Conservation (phyloP, 2,797 vertebrate genomes). For the Hoplostethus atlanticus region DNA sequence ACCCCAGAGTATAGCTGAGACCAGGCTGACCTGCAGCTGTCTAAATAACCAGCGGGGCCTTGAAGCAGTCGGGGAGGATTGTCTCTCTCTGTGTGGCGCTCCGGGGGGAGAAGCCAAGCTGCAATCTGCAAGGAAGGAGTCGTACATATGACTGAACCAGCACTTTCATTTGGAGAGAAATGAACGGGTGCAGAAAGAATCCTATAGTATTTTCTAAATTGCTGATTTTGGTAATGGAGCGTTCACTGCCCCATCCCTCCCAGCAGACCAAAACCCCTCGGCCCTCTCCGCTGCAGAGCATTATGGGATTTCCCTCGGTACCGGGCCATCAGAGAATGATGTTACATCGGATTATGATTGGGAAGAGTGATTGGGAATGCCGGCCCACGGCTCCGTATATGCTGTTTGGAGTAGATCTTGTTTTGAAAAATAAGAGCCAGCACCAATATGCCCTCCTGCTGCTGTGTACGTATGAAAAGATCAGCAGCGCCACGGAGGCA, state of each 20-base stretch:
- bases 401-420: slow-evolving; percentile 25
- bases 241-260: slow-evolving; percentile 26
- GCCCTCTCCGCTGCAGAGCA: slow-evolving; percentile 23
- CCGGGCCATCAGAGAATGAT: slow-evolving; percentile 27
- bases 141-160: slow-evolving; percentile 5
- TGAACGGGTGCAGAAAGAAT: not conserved
- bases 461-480: slow-evolving; percentile 27
- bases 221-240: slow-evolving; percentile 14
- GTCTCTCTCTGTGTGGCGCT: slow-evolving; percentile 59
- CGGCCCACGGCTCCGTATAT: not conserved
- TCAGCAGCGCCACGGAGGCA: slow-evolving; percentile 13
- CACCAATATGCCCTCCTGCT: slow-evolving; percentile 37
- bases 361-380: not conserved
- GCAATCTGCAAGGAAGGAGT: slow-evolving; percentile 48
- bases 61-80: slow-evolving; percentile 47
- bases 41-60: slow-evolving; percentile 71
- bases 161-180: not conserved
- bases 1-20: slow-evolving; percentile 49
- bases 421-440: slow-evolving; percentile 56
- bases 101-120: not conserved
- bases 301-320: slow-evolving; percentile 58
- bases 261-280: slow-evolving; percentile 19
- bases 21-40: slow-evolving; percentile 75
- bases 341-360: slow-evolving; percentile 39
- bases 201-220: slow-evolving; percentile 34